A percentile compares a stretch with the other conserved stretches of the same genome.
phyloP scores from a whole-genome alignment of 1,140 invertebrate genomes.

The Maconellicoccus hirsutus region DNA sequence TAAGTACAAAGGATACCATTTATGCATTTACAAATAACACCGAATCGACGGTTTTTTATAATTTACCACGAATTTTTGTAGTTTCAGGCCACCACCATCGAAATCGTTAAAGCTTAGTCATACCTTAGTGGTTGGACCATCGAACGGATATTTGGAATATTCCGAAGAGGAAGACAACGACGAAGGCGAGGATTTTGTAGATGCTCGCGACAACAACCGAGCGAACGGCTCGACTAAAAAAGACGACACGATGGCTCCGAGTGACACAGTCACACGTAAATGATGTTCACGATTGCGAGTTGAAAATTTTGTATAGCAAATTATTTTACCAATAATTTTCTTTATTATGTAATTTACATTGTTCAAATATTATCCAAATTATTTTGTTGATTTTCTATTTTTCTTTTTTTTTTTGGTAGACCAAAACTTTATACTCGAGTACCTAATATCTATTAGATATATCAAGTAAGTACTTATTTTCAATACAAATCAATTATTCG shows the following conservation, averaged over 20 bases:
- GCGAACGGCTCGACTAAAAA: not conserved
- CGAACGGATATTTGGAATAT: not conserved
- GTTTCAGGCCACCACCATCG: not conserved
- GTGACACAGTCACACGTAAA: no score
- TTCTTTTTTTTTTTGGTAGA: no score
- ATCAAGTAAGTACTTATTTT: no score
- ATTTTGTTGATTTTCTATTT: no score
- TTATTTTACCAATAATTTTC: not conserved
- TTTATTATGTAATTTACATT: not conserved
- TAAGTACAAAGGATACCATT: no score
- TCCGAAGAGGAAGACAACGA: slow-evolving; percentile 2
- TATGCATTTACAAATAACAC: no score
- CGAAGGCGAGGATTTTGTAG: not conserved
- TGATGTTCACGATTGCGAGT: no score
- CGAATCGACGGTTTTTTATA: not conserved
- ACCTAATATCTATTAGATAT: no score
- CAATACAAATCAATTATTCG: no score
- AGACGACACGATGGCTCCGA: not conserved
- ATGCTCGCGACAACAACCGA: not conserved
- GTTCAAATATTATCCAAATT: not conserved
- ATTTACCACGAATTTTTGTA: not conserved
- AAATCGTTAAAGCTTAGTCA: not conserved
- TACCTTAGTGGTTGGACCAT: not conserved
- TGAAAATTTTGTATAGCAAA: no score
- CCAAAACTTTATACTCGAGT: no score